Evolutionary conservation across 2,888 invertebrate species (phyloP), one percentile per base, ranked within the genome.

Genomic region (Cantharis rufa): DNA sequence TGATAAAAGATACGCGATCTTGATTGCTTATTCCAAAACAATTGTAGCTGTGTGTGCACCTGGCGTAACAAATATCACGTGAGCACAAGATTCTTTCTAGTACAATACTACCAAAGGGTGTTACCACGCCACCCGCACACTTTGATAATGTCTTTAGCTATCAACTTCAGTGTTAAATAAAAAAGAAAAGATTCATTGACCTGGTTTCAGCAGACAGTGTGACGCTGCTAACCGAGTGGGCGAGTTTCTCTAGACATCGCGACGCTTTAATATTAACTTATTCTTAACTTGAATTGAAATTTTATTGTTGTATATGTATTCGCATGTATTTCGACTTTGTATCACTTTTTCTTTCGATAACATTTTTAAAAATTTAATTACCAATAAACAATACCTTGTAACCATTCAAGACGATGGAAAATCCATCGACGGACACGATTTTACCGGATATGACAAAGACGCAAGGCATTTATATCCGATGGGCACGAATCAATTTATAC

Each of bases 371-470:
- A 77, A 76, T 78, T 81, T 79, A 78, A 81, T 81, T 79, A 79
- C 76, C 76, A 73, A 77, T 77, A 77, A 82, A 82, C 82, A 82
- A 85, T 84, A 84, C 83, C 77, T 84, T 84, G 83, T 81, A 48
- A 48, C 84, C 83, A 85, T 85, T 85, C 84, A 84, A 83, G 84
- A 82, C 83, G 78, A 78, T 79, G 81, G 81, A 82, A 82, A 82
- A 81, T 79, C 79, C 81, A 81, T 80, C 79, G 77, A 76, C 80
- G 80, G 84, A 84, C 84, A 85, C 84, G 82, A 83, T 82, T 83
- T 84, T 84, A 82, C 88, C 88, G 88, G 88, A 88, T 88, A 86
- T 87, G 87, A 87, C 85, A 85, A 87, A 87, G 87, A 86, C 86
- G 84, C 84, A 83, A 85, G 85, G 83, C 86, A 87, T 86, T 86